Conservation (phyloP, 2,113 vertebrate species). For the Proteles cristata region DNA sequence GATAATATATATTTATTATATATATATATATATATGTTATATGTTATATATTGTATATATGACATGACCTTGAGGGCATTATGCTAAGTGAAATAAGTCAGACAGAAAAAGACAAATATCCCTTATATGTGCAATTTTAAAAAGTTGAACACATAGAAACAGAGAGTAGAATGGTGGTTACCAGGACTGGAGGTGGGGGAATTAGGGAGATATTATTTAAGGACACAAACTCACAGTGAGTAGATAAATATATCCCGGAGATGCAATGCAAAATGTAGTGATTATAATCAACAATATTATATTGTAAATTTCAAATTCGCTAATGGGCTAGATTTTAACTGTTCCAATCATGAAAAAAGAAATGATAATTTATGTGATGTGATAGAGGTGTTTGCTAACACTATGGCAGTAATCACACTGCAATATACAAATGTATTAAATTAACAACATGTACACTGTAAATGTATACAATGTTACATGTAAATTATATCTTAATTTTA, state of each 20-base stretch:
- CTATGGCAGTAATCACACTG: neutral
- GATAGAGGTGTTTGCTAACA: neutral
- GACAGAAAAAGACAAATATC: neutral
- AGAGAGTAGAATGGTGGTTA: neutral
- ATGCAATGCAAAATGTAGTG: neutral
- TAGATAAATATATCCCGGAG: neutral
- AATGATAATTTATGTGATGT: neutral
- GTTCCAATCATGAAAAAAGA: neutral
- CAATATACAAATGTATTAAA: neutral
- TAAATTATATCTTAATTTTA: neutral
- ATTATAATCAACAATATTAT: neutral
- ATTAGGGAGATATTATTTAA: neutral
- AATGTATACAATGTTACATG: neutral
- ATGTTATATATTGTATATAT: no score
- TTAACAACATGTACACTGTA: neutral
- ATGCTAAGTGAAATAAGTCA: neutral
- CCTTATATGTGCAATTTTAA: neutral
- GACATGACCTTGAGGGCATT: neutral
- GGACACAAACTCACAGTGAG: neutral
- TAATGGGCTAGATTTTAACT: neutral
- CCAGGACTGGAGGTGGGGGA: neutral
- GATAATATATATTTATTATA: no score
- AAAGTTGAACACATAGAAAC: neutral
- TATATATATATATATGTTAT: no score
- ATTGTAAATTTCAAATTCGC: neutral